Percentiles rank a stretch among this genome's conserved stretches.
phyloP scores from a whole-genome alignment of 2,888 invertebrate genomes.

The Drosophila robusta region DNA sequence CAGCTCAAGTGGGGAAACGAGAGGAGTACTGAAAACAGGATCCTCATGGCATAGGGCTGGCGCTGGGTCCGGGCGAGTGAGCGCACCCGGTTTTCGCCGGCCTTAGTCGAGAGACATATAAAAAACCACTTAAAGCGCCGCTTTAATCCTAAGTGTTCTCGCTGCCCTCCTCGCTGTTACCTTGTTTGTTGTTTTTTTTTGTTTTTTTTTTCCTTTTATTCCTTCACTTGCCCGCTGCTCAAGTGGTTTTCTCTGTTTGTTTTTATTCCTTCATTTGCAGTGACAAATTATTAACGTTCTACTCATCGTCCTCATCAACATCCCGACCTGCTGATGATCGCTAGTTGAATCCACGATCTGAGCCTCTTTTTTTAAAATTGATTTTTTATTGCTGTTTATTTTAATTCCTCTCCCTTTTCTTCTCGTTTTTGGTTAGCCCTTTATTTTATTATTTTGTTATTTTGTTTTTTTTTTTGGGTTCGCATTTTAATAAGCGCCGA shows the following conservation, averaged over 20 bases:
- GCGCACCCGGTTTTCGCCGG: conserved; percentile 44
- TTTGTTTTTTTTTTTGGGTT: conserved; percentile 15
- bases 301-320: conserved; percentile 48
- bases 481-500: conserved; percentile 74
- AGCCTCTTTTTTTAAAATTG: conserved; percentile 76
- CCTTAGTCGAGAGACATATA: conserved; percentile 36
- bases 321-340: conserved; percentile 27
- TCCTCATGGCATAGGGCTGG: conserved; percentile 51
- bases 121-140: conserved; percentile 76
- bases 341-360: conserved; percentile 32
- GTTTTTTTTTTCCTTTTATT: conserved; percentile 33
- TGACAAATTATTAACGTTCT: conserved; percentile 84
- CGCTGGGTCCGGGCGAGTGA: conserved; percentile 19
- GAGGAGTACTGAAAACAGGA: conserved; percentile 43
- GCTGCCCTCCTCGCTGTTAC: conserved; percentile 25
- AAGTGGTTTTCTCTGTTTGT: conserved; percentile 82
- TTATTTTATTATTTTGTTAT: conserved; percentile 9
- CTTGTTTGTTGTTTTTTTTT: conserved; percentile 39
- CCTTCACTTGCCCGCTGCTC: conserved; percentile 53
- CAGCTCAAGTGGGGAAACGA: conserved; percentile 11
- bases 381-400: conserved; percentile 83
- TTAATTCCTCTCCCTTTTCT: conserved; percentile 60
- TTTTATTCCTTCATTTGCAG: conserved; percentile 79
- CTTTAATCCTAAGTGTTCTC: conserved; percentile 69
- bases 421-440: conserved; percentile 24